A percentile compares a stretch with the other conserved stretches of the same genome.
phyloP scores from a whole-genome alignment of 2,113 vertebrate genomes.

The Gambusia affinis region DNA sequence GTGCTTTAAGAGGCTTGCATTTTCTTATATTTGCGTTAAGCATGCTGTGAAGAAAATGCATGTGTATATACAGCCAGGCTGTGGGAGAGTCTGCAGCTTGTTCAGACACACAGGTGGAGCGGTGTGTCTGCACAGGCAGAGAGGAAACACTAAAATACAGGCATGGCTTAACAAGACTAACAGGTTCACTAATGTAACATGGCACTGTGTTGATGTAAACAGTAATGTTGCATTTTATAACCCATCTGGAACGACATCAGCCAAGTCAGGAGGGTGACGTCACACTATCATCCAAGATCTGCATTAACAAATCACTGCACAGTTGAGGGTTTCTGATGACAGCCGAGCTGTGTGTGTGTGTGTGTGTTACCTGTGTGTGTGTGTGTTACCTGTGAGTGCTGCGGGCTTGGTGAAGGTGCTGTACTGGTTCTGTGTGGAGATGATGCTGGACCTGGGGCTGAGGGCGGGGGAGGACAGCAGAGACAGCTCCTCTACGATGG shows the following conservation, averaged over 20 bases:
- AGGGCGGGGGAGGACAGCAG: constrained; percentile 89
- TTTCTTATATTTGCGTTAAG: no score
- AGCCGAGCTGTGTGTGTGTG: no score
- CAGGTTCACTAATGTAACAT: background rate
- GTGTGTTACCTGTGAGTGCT: constrained; percentile 89
- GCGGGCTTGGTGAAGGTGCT: constrained; percentile 97
- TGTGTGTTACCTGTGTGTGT: no score
- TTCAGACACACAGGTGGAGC: background rate
- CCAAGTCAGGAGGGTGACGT: background rate
- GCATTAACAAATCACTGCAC: background rate
- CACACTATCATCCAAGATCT: background rate
- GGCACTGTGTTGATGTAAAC: background rate
- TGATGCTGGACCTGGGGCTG: constrained; percentile 93
- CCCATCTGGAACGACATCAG: background rate
- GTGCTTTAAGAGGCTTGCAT: no score
- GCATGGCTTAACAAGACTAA: background rate
- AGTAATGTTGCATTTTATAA: background rate
- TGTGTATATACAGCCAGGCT: no score
- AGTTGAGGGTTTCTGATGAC: no score
- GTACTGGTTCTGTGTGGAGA: constrained; percentile 94
- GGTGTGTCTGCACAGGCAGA: background rate
- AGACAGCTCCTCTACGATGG: constrained; percentile 94
- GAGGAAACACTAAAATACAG: background rate
- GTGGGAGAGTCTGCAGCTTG: background rate
- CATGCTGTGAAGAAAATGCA: no score